Evolutionary conservation across 2,888 invertebrate genomes (phyloP).

Genomic region (Drosophila basisetae): DNA sequence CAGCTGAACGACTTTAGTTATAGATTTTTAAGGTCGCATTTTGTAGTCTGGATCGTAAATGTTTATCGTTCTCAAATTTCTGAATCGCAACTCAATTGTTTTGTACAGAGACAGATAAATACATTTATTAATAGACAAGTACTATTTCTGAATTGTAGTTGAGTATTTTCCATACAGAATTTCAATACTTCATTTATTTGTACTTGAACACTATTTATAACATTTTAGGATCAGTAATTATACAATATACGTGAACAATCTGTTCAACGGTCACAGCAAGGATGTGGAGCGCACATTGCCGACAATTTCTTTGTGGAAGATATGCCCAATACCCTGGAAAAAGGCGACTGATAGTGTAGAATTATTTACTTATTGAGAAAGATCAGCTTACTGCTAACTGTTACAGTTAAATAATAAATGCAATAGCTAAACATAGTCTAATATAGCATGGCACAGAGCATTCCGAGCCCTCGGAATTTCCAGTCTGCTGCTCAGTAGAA

Average conservation of each 20-base stretch:
- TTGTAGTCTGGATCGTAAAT: conserved; percentile 1
- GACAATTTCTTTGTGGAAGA: conserved; percentile 89
- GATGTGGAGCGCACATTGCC: conserved; percentile 85
- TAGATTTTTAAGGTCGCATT: conserved; percentile 1
- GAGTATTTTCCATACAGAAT: background rate
- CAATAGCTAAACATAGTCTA: conserved; percentile 54
- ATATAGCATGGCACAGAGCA: conserved; percentile 69
- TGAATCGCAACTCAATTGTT: background rate
- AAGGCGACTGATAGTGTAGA: conserved; percentile 40
- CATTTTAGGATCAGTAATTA: conserved; percentile 86
- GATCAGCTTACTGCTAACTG: conserved; percentile 35
- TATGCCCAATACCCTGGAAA: conserved; percentile 84
- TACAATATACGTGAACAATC: conserved; percentile 87
- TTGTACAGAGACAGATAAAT: background rate
- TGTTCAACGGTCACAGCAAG: conserved; percentile 90
- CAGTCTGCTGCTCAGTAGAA: conserved; percentile 80
- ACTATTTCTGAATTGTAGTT: background rate
- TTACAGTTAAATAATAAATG: conserved; percentile 65
- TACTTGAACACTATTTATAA: background rate
- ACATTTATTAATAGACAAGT: background rate
- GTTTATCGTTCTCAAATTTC: background rate
- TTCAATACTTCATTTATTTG: background rate
- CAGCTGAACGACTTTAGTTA: conserved; percentile 11
- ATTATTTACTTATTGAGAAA: conserved; percentile 41
- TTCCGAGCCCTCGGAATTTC: conserved; percentile 17